Evolutionary conservation across 2,797 vertebrate genomes (phyloP), one percentile per base, ranked within the genome.

Genomic region (Sylvia borin): DNA sequence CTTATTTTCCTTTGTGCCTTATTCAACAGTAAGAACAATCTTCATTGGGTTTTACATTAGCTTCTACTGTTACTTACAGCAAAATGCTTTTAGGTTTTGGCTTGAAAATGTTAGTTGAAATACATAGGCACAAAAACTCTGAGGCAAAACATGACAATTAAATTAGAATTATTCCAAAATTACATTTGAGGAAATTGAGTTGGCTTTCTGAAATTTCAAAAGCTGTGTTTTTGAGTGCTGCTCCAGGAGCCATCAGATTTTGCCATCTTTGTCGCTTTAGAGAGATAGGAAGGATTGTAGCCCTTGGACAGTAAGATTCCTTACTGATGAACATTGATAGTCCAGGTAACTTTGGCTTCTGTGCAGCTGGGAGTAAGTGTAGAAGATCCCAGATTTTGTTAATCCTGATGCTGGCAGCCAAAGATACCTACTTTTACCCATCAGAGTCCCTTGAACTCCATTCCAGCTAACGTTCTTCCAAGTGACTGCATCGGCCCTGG

Each of bases 21-120:
- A 67, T 92, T 94, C 88, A 74, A 61, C 64, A 71, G 58, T 88
- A 90, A 94, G 87, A 51, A 80, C 65, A 58, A 58, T 58, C 57
- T 58, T 58, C 34, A 84, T 95, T 97, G 94, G 88, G 57, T 95
- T 90, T 88, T 83, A 68, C 85, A 67, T 95, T 91, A 90, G 80
- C 79, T 86, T 88, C 90, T 95, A 48, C 76, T 86, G 85, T 96
- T 96, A 93, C 89, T 95, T 95, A 85, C 62, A 95, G 90, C 85
- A 95, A 95, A 96, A 88, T 80, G 88, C 91, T 96, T 95, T 95
- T 73, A 94, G 76, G 51, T 95, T 95, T 96, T 95, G 93, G 76
- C 93, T 94, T 95, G 38, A 77, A 92, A 95, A 90, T 80, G n/a
- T 36, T 65, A 88, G 91, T 90, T 78, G 61, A 79, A 77, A 91